Percentiles rank a stretch among this genome's conserved stretches.
Evolutionary conservation across 2,113 vertebrate genomes (phyloP).

Genomic region (Clinocottus analis): DNA sequence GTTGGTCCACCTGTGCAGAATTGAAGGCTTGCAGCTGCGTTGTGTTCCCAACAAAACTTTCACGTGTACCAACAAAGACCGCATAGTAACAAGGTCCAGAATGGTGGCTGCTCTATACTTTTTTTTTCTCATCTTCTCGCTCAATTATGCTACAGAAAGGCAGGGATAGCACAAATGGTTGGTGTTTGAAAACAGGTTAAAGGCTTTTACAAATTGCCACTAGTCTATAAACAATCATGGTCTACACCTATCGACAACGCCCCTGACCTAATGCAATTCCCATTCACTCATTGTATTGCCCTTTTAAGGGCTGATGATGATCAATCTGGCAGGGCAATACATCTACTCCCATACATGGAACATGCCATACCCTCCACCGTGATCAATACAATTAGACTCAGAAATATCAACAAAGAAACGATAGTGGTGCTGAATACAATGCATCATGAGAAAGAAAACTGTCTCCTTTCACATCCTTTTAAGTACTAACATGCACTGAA

Average conservation of each 20-base stretch:
- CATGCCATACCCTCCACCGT: background rate
- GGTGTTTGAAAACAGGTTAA: background rate
- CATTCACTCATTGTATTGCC: too few species aligned
- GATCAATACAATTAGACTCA: background rate
- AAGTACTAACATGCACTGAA: background rate
- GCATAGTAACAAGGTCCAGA: background rate
- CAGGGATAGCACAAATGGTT: background rate
- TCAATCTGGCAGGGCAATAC: background rate
- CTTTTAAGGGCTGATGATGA: background rate
- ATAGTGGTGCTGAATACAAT: background rate
- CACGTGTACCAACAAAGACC: background rate
- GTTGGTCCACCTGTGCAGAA: slow-evolving; percentile 28
- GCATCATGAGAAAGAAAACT: background rate
- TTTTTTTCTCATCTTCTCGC: background rate
- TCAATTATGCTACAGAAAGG: background rate
- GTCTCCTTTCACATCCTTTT: background rate
- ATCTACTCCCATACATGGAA: background rate
- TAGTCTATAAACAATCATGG: background rate
- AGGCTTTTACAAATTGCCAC: background rate
- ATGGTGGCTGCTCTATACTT: background rate
- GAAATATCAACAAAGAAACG: background rate
- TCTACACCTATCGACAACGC: background rate
- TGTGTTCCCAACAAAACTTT: slow-evolving; percentile 5
- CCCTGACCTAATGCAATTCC: background rate
- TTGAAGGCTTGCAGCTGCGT: background rate